Evolutionary conservation across 2,888 invertebrate genomes (phyloP).

Genomic region (Diplolepis rosae): DNA sequence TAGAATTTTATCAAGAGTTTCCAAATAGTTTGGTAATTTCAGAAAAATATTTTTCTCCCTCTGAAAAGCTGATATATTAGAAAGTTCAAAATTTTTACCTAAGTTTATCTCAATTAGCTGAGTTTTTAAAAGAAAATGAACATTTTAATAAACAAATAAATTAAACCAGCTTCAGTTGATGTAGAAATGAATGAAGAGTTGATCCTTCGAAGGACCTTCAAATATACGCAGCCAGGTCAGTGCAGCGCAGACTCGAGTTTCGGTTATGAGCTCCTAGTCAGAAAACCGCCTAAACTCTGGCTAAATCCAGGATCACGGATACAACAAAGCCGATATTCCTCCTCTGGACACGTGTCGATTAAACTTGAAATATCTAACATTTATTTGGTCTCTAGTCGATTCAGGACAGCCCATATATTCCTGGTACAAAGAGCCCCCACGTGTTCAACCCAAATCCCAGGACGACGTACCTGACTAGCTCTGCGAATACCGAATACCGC

Average conservation of each 20-base stretch:
- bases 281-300: slow-evolving; percentile 64
- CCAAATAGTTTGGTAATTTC: too few species aligned
- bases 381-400: background rate
- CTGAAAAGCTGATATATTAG: too few species aligned
- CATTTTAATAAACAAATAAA: too few species aligned
- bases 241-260: background rate
- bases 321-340: slow-evolving; percentile 15
- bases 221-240: background rate
- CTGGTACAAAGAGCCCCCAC: slow-evolving; percentile 63
- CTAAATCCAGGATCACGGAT: slow-evolving; percentile 60
- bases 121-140: too few species aligned
- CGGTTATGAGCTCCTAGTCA: slow-evolving; percentile 58
- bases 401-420: slow-evolving; percentile 48
- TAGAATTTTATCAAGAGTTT: too few species aligned
- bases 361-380: background rate
- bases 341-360: background rate
- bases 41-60: too few species aligned
- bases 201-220: background rate
- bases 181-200: background rate
- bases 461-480: slow-evolving; percentile 45
- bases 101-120: too few species aligned
- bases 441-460: slow-evolving; percentile 59
- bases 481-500: slow-evolving; percentile 36
- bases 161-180: too few species aligned
- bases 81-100: too few species aligned